Evolutionary conservation across 1,140 invertebrate species (phyloP).

Genomic region (Temnothorax nylanderi): DNA sequence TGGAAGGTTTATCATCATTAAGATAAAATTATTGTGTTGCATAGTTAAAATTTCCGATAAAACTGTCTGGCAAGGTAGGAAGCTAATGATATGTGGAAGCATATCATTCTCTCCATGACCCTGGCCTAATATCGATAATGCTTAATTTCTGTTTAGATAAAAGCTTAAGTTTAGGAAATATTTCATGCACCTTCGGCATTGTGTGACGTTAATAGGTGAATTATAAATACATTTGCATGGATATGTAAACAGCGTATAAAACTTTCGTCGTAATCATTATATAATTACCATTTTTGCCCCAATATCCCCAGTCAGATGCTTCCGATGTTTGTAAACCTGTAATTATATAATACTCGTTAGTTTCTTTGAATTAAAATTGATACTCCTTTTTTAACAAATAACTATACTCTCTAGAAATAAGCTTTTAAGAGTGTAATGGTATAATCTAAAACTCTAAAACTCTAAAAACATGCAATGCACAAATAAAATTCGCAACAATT

Average conservation of each 20-base stretch:
- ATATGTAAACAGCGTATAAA: neutral
- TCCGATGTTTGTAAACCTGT: slow-evolving; percentile 40
- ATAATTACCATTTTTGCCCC: slow-evolving; percentile 64
- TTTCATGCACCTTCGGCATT: neutral
- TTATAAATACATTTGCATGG: neutral
- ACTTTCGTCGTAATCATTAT: neutral
- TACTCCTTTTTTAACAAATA: neutral
- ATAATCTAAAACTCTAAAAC: too few species aligned
- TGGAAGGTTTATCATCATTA: neutral
- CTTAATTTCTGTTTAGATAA: neutral
- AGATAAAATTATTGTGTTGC: neutral
- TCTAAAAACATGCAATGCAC: neutral
- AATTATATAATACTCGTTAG: slow-evolving; percentile 9
- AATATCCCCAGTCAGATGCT: slow-evolving; percentile 57
- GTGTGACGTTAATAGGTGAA: neutral
- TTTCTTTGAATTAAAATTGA: neutral
- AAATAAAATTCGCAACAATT: neutral
- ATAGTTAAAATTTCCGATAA: neutral
- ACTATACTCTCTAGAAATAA: neutral
- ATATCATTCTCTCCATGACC: neutral
- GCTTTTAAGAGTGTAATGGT: neutral
- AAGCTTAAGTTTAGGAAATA: neutral
- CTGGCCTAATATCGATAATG: neutral
- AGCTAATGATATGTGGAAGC: neutral
- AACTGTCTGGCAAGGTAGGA: neutral